Evolutionary conservation across 2,113 vertebrate genomes (phyloP).

Genomic region (Heloderma charlesbogerti): DNA sequence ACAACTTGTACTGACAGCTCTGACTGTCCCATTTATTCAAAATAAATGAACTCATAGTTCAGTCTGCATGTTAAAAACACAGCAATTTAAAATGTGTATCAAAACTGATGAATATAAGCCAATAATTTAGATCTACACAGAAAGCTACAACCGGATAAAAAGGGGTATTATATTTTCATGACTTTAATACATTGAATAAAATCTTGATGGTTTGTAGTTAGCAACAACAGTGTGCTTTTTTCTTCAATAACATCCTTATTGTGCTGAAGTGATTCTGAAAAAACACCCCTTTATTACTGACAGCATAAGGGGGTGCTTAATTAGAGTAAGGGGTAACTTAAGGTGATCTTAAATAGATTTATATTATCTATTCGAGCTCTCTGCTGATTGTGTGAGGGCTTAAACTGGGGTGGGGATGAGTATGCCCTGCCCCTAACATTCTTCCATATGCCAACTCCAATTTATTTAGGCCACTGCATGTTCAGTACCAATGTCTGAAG

Average conservation of each 20-base stretch:
- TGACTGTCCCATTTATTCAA: neutral
- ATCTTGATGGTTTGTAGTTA: neutral
- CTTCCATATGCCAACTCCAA: too few relatives aligned
- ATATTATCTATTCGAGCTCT: too few relatives aligned
- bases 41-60: conserved; percentile 12
- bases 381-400: too few relatives aligned
- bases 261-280: neutral
- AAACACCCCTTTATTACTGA: neutral
- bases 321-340: neutral
- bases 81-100: neutral
- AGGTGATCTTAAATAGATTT: neutral
- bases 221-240: neutral
- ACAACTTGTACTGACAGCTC: neutral
- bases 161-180: neutral
- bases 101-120: neutral
- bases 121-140: neutral
- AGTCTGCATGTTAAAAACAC: neutral
- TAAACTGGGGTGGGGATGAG: too few relatives aligned
- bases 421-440: too few relatives aligned
- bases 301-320: neutral
- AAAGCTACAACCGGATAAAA: neutral
- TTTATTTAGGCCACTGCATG: too few relatives aligned
- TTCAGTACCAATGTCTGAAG: too few relatives aligned
- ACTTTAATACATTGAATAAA: neutral
- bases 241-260: neutral